These are phyloP conservation scores for Nasonia vitripennis DNA, from an alignment of 1,140 invertebrate species.

Conservation along the genomic window DNA sequence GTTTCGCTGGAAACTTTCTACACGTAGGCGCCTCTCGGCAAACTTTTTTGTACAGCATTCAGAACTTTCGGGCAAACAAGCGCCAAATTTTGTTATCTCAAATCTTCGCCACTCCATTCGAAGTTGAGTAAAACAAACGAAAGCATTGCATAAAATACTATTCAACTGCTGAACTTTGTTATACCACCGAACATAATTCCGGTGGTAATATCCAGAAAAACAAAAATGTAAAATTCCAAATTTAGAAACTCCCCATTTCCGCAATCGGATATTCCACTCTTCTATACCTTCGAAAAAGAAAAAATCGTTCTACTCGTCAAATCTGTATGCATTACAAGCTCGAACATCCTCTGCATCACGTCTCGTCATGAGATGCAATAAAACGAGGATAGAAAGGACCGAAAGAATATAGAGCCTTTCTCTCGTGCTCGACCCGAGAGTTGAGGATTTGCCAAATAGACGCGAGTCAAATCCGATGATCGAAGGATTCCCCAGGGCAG, in stretches of 20 bases:
- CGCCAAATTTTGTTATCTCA: neutral
- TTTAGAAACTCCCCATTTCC: neutral
- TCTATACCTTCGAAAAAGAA: too few species aligned
- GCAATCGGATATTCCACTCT: neutral
- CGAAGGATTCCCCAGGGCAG: neutral
- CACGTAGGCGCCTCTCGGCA: neutral
- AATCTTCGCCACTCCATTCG: neutral
- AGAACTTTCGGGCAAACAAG: neutral
- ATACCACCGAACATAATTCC: neutral
- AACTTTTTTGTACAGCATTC: neutral
- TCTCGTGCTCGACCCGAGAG: neutral
- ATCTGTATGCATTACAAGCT: neutral
- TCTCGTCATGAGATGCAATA: neutral
- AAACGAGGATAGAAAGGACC: neutral
- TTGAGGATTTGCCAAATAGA: neutral
- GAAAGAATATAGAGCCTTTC: neutral
- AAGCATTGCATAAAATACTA: neutral
- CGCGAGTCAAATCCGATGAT: slow-evolving; percentile 1
- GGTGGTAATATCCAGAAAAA: neutral
- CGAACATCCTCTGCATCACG: neutral
- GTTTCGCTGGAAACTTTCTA: neutral
- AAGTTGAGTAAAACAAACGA: neutral
- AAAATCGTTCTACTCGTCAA: neutral
- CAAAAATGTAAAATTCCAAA: neutral
- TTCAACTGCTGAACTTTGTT: neutral